Evolutionary conservation across 2,888 invertebrate species (phyloP), one percentile per base, ranked within the genome.

Genomic region (Phymatocera aterrima): DNA sequence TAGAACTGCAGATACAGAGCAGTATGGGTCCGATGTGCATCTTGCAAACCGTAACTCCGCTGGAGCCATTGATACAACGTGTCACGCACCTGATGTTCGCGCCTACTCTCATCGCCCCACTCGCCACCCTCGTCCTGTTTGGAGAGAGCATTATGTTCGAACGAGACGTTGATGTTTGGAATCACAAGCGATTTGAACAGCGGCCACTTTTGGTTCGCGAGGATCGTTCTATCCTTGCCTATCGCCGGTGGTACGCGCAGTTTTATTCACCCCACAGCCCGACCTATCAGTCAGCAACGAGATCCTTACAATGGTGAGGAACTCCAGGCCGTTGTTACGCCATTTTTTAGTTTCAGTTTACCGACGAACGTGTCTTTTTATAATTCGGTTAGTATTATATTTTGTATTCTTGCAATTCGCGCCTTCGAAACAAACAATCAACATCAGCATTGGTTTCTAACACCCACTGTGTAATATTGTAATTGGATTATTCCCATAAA

Each of bases 121-220:
- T 95, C 6, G 94, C 94, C 0, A 94, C 94, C 74, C 89, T 95
- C 12, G 90, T 95, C 18, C 92, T 97, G 1, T 88, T 93, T 0
- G 94, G 93, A 0, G 97, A 97, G 89, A 93, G 93, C 6, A 88
- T 93, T 21, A 95, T 95, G 95, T 94, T 97, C 84, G 95, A 96
- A 88, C 92, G 97, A 0, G 98, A 98, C 88, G 93, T 97, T 0
- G 92, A 93, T 81, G 94, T 98, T 3, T 98, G 98, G 98, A 97
- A 97, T 88, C 94, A 95, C 90, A 98, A 98, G 87, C 92, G 92
- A 10, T 97, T 94, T 88, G 91, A 94, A 0, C 93, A 92, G 46
- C 93, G 94, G 0, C 97, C 97, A 0, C 86, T 95, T 0, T 92
- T 97, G 79, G 94, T 96, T 0, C 93, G 93, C 81, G 94, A 96